A percentile compares a stretch with the other conserved stretches of the same genome.
phyloP scores from a whole-genome alignment of 2,797 vertebrate species.

The Ptychobarbus kaznakovi region DNA sequence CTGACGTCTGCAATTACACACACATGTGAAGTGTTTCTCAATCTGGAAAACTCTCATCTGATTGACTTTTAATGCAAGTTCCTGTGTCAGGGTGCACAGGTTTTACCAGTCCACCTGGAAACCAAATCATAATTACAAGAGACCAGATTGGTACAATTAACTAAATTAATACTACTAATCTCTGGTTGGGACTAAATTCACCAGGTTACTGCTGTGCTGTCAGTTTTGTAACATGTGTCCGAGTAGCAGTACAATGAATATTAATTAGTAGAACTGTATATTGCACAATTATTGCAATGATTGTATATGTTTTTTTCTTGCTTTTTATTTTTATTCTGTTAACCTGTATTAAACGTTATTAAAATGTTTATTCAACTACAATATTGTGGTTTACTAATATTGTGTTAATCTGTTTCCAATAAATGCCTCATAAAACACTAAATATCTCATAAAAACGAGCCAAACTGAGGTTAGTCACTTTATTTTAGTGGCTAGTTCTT shows the following conservation, averaged over 20 bases:
- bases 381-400: no score
- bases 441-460: no score
- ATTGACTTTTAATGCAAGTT: background rate
- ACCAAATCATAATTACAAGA: background rate
- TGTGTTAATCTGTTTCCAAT: no score
- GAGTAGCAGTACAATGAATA: background rate
- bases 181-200: background rate
- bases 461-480: background rate
- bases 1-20: background rate
- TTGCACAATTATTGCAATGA: no score
- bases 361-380: no score
- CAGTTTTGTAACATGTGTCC: no score
- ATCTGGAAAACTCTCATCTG: background rate
- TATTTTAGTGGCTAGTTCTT: background rate
- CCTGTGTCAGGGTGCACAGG: background rate
- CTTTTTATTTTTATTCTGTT: no score
- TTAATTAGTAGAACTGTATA: background rate
- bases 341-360: no score
- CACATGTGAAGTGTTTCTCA: background rate
- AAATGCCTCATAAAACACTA: no score
- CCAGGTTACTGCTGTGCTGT: background rate
- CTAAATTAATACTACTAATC: background rate
- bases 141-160: background rate
- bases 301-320: no score
- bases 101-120: background rate